These are phyloP conservation scores for Luidia sarsii DNA, from an alignment of 53 echinoderm and acorn worm species.

Conservation along the genomic window DNA sequence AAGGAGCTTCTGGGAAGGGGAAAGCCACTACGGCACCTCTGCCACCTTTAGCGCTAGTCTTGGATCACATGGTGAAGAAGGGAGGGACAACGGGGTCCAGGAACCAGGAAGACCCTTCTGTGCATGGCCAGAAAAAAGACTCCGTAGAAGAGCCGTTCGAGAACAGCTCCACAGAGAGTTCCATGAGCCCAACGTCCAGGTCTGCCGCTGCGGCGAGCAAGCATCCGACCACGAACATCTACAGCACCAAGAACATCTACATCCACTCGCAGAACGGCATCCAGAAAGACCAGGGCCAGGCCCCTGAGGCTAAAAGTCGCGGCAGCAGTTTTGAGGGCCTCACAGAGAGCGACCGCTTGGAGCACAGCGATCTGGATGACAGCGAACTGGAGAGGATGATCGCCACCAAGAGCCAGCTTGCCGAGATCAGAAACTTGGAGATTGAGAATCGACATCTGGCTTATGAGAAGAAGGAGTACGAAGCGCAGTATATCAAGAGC, in stretches of 20 bases:
- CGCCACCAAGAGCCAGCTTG: constrained; percentile 7
- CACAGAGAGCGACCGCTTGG: constrained; percentile 18
- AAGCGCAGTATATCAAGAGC: constrained; percentile 18
- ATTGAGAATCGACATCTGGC: constrained; percentile 56
- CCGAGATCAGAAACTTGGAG: constrained; percentile 42
- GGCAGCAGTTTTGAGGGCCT: constrained; percentile 10
- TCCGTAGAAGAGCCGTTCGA: constrained; percentile 30
- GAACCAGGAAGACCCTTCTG: too few species aligned
- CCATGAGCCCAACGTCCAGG: constrained; percentile 33
- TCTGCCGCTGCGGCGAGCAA: background rate
- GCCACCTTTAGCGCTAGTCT: constrained; percentile 11
- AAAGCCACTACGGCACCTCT: background rate
- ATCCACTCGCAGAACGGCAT: background rate
- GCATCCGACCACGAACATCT: constrained; percentile 10
- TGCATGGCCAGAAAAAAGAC: too few species aligned
- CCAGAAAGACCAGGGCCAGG: background rate
- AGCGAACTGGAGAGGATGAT: constrained; percentile 21
- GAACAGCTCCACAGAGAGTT: constrained; percentile 44
- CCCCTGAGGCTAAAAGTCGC: constrained; percentile 8
- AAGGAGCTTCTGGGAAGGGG: background rate
- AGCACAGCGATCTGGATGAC: constrained; percentile 5
- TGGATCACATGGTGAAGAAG: constrained; percentile 36
- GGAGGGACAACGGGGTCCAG: background rate
- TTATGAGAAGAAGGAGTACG: constrained; percentile 34
- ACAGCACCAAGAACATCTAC: constrained; percentile 17